Base-by-base conservation (phyloP, 2,888 invertebrate genomes). In the Shargacucullia verbasci region DNA sequence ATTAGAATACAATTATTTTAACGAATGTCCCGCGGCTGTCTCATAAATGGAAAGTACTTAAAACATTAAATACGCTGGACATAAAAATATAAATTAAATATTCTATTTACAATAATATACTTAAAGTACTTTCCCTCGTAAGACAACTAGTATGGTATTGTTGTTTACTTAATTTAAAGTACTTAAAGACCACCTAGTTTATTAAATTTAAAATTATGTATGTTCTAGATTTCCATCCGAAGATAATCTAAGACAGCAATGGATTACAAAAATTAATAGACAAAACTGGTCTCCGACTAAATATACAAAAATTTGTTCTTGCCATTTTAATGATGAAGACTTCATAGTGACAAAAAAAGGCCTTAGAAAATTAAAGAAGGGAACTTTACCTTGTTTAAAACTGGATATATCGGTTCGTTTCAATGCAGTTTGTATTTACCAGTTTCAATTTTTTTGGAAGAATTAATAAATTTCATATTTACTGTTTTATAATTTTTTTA, bases 321-420 rank as follows among this genome's bases (percentile, higher is more conserved):
- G 27, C 7, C 27, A 27, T 27, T 27, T 27, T 7, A 27, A 27
- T 27, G 7, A 27, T 27, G 27, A 7, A 27, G 27, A 49, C 5
- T 49, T 49, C 27, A 40, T 12, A 20, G 49, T 40, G 20, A 49
- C 49, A 11, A 15, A 15, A 49, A 49, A 33, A 33, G 40, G 49
- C 6, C 39, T 40, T 14, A 40, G 15, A 31, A 40, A 20, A 49
- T 49, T 40, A 33, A 49, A 49, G 12, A 40, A 39, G 15, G 39
- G 38, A 31, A n/a, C 39, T 15, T 31, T 33, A 10, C 49, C 49
- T 49, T 12, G 33, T 49, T n/a, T 49, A 33, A 39, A 14, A 33
- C 45, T 44, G 3, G 44, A 44, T 44, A 33, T 44, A 11, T 34
- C 33, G 44, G 44, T 44, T 34, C 4, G 33, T 44, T 44, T 48